Conservation (phyloP, 2,888 invertebrate genomes). For the Cylloceria caligata region DNA sequence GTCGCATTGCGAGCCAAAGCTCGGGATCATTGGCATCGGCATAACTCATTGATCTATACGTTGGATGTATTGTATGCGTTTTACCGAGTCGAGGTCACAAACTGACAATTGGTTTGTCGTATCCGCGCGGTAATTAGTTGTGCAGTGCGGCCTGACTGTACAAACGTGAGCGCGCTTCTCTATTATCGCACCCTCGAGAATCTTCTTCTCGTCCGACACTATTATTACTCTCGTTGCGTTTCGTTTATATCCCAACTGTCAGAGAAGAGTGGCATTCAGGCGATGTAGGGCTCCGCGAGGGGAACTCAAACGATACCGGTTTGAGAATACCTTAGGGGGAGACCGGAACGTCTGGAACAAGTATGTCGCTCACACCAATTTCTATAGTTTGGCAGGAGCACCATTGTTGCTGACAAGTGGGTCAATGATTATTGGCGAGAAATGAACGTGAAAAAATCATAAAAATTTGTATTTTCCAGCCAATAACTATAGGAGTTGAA, state of each 20-base stretch:
- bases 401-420: neutral
- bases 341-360: neutral
- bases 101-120: conserved; percentile 31
- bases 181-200: conserved; percentile 10
- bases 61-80: conserved; percentile 23
- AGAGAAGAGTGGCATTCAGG: conserved; percentile 21
- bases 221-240: neutral
- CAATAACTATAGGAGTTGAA: neutral
- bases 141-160: neutral
- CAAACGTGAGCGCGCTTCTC: conserved; percentile 25
- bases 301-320: conserved; percentile 6
- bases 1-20: neutral
- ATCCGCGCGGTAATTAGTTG: conserved; percentile 32
- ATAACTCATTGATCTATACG: conserved; percentile 26
- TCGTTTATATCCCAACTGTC: neutral
- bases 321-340: neutral
- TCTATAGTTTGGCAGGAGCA: conserved; percentile 1
- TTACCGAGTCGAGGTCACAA: conserved; percentile 27
- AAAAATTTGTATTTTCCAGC: neutral
- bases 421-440: conserved; percentile 2
- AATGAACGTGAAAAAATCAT: neutral
- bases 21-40: neutral
- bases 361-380: conserved; percentile 9
- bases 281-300: neutral
- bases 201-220: neutral